phyloP scores from a whole-genome alignment of 1,140 invertebrate genomes.

The Platorchestia sp. region DNA sequence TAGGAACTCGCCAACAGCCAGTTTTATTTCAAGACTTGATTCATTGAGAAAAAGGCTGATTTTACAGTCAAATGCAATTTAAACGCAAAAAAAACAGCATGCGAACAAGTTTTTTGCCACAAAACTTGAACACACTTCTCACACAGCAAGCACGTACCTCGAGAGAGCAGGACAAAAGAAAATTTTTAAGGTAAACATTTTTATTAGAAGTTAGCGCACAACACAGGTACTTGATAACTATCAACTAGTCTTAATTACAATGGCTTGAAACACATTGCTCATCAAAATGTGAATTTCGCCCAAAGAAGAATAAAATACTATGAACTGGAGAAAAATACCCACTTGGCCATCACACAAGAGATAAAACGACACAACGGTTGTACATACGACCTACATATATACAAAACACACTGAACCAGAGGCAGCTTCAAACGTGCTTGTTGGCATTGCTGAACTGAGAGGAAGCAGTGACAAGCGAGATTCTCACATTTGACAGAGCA shows the following conservation, averaged over 20 bases:
- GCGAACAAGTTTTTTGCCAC: no score
- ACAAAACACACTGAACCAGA: not conserved
- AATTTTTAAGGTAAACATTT: not conserved
- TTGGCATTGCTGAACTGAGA: not conserved
- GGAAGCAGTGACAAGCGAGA: not conserved
- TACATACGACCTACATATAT: not conserved
- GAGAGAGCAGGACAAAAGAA: not conserved
- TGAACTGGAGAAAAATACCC: not conserved
- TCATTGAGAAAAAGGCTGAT: no score
- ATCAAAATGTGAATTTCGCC: not conserved
- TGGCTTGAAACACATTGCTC: not conserved
- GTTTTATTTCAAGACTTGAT: not conserved
- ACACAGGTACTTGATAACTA: conserved; percentile 39
- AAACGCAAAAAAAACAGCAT: no score
- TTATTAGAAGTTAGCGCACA: conserved; percentile 25
- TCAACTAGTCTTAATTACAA: not conserved
- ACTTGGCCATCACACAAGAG: not conserved
- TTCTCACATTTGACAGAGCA: not conserved
- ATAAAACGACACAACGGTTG: not conserved
- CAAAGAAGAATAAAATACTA: not conserved
- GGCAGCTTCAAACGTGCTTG: not conserved
- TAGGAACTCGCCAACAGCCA: not conserved
- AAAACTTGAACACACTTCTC: no score
- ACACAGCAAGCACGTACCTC: not conserved
- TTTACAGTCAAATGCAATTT: no score